Base-by-base conservation (phyloP, 2,797 vertebrate genomes). In the Orientallactaga sibirica region DNA sequence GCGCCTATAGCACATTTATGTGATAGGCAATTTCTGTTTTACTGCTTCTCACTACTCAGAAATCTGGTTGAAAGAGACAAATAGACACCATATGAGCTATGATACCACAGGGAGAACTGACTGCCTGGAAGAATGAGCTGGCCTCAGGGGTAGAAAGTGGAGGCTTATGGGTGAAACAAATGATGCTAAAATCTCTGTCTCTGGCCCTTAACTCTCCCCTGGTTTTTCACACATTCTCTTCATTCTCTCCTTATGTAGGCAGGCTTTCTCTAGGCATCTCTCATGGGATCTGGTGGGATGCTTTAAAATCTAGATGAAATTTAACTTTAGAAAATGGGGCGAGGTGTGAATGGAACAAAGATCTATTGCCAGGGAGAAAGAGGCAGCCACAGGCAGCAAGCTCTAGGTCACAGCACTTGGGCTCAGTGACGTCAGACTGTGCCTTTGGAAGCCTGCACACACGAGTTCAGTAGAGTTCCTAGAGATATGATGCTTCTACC, bases 61-160 rank as follows among this genome's bases (percentile, higher is more conserved):
- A 86, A 82, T 62, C n/a, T 87, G 67, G 52, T 64, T 70, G 29
- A 2, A 75, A 52, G 33, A 76, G 27, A 84, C 67, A 94, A 85
- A 77, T 84, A 37, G 81, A 88, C 68, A 86, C 55, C 33, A 61
- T 76, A 76, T 88, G 41, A 85, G 2, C 18, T 76, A 73, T 43
- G 33, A 37, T 37, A 37, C 48, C 12, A 68, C 77, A 84, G 22
- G 22, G 15, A 3, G 3, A 19, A 18, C 55, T 82, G 74, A 64
- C 41, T 64, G 4, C 14, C 48, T 68, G 41, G 52, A 1, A 81
- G 79, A 88, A 88, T 29, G 55, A 14, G 0, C 33, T 48, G 16
- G n/a, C 5, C 48, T n/a, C 16, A 77, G 7, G 22, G 7, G 18
- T 64, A 16, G 3, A 67, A 52, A 7, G 62, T 0, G 11, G 25